Evolutionary conservation across 2,113 vertebrate genomes (phyloP).

Genomic region (Larimichthys polyactis): DNA sequence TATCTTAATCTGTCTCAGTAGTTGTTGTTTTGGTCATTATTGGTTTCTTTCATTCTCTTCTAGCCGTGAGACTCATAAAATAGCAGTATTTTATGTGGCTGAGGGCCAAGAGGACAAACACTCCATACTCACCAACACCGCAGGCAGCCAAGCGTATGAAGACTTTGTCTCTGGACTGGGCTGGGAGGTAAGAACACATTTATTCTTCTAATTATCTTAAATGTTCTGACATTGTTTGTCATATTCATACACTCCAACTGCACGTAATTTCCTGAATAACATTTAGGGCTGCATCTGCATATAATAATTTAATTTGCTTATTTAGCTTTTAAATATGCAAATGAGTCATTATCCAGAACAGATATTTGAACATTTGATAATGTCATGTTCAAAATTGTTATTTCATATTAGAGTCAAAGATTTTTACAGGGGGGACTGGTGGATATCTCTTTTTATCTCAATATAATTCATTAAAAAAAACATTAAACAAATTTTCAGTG

Average conservation of each 20-base stretch:
- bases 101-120: slow-evolving; percentile 99
- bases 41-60: slow-evolving; percentile 46
- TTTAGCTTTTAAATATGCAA: too few relatives aligned
- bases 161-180: slow-evolving; percentile 98
- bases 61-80: slow-evolving; percentile 99
- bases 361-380: too few relatives aligned
- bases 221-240: not conserved
- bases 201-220: not conserved
- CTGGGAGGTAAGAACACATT: slow-evolving; percentile 91
- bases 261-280: not conserved
- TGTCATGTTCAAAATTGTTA: too few relatives aligned
- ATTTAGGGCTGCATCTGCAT: too few relatives aligned
- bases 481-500: too few relatives aligned
- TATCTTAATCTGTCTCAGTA: not conserved
- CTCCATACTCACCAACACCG: slow-evolving; percentile 97
- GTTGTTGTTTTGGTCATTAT: not conserved
- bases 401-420: too few relatives aligned
- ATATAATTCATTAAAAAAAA: too few relatives aligned
- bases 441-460: too few relatives aligned
- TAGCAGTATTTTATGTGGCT: slow-evolving; percentile 98
- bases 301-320: not conserved
- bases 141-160: slow-evolving; percentile 97
- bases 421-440: too few relatives aligned
- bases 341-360: too few relatives aligned
- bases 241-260: not conserved